Conservation (phyloP, 2,113 vertebrate genomes). For the Puffinus mauretanicus region DNA sequence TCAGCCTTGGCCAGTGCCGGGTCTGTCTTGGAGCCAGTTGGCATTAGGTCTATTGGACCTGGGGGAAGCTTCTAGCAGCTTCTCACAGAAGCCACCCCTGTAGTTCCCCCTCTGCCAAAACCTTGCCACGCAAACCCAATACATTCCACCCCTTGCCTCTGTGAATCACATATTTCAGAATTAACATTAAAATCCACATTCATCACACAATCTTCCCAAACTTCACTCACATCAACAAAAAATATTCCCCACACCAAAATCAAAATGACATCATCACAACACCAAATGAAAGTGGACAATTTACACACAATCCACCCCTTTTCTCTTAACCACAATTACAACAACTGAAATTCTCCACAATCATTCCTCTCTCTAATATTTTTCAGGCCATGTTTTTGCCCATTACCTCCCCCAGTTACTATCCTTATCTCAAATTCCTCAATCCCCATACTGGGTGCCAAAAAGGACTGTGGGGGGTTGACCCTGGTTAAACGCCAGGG, state of each 20-base stretch:
- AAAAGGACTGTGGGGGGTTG: neutral
- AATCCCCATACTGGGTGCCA: neutral
- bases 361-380: no score
- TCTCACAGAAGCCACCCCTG: no score
- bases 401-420: neutral
- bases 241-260: neutral
- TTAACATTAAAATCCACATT: no score
- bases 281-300: neutral
- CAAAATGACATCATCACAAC: neutral
- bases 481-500: neutral
- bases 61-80: no score
- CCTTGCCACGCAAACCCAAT: no score
- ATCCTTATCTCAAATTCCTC: neutral
- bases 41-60: neutral
- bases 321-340: neutral
- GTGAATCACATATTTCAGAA: no score
- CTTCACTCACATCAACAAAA: neutral
- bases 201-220: fast-evolving
- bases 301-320: neutral
- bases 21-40: neutral
- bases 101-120: no score
- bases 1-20: neutral
- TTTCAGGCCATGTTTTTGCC: no score
- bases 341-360: no score
- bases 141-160: no score